Evolutionary conservation across 2,113 vertebrate genomes (phyloP).

Genomic region (Rhinolophus sinicus): DNA sequence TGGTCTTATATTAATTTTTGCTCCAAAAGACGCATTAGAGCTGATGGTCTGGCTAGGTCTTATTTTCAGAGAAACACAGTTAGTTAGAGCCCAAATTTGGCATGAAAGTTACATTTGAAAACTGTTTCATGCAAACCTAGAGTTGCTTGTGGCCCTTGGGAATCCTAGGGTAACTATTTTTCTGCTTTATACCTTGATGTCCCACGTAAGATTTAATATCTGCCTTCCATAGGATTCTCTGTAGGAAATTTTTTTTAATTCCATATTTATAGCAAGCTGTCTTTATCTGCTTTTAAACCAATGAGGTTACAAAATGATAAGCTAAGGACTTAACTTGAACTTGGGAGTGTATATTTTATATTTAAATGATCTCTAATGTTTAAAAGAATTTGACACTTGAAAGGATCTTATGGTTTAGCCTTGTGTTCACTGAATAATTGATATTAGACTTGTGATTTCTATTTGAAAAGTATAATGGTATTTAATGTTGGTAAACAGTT

Average conservation of each 20-base stretch:
- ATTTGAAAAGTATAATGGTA: background rate
- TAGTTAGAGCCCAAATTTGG: background rate
- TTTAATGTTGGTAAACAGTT: background rate
- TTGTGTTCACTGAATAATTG: background rate
- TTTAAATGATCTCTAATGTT: constrained; percentile 17
- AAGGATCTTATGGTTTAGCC: background rate
- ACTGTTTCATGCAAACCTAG: background rate
- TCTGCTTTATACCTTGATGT: background rate
- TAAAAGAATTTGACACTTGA: constrained; percentile 4
- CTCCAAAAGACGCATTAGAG: too few species aligned
- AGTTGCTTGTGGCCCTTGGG: background rate
- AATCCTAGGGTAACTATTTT: background rate
- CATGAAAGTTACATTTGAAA: background rate
- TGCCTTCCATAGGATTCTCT: background rate
- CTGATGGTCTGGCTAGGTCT: too few species aligned
- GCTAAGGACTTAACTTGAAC: background rate
- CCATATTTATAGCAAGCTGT: background rate
- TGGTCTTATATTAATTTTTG: too few species aligned
- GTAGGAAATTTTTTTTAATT: background rate
- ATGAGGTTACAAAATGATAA: constrained; percentile 3
- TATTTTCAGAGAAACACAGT: too few species aligned
- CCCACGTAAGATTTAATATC: background rate
- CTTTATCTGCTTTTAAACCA: constrained; percentile 43
- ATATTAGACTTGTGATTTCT: background rate
- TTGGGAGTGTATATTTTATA: background rate